Conservation (phyloP, 2,888 invertebrate species). For the Cheilosia vernalis region DNA sequence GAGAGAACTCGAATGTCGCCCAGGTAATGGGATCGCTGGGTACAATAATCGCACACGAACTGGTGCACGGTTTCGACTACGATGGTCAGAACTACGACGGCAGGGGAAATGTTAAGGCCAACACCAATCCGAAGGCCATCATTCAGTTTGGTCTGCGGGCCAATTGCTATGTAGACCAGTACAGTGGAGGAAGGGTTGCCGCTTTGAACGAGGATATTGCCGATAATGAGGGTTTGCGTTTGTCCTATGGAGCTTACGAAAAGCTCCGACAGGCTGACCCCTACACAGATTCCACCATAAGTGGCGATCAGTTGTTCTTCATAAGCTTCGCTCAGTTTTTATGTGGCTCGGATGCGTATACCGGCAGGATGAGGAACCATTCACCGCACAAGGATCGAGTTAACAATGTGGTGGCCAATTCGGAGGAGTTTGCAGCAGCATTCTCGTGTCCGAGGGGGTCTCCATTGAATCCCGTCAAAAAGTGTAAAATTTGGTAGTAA, state of each 20-base stretch:
- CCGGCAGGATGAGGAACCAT: constrained; percentile 66
- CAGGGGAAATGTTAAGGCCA: constrained; percentile 76
- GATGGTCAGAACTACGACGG: constrained; percentile 81
- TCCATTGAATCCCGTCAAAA: constrained; percentile 79
- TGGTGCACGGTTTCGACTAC: constrained; percentile 81
- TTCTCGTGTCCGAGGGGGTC: constrained; percentile 77
- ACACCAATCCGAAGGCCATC: constrained; percentile 77
- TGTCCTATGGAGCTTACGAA: constrained; percentile 78
- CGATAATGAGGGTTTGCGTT: constrained; percentile 80
- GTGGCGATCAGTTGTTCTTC: constrained; percentile 77
- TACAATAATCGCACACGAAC: constrained; percentile 80
- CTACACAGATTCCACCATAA: background rate
- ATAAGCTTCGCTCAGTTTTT: constrained; percentile 81
- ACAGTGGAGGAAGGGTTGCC: constrained; percentile 77
- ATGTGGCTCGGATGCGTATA: constrained; percentile 77
- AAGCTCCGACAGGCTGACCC: constrained; percentile 23
- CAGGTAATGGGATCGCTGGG: constrained; percentile 78
- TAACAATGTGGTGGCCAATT: constrained; percentile 80
- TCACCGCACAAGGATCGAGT: constrained; percentile 79
- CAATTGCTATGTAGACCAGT: constrained; percentile 77
- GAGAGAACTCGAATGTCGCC: constrained; percentile 67
- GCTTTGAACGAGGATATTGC: constrained; percentile 81
- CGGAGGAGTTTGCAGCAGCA: constrained; percentile 79
- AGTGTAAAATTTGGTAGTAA: constrained; percentile 80
- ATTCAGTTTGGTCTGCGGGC: constrained; percentile 79